Evolutionary conservation across 2,113 vertebrate species (phyloP), one percentile per base, ranked within the genome.

Genomic region (Pantherophis guttatus): DNA sequence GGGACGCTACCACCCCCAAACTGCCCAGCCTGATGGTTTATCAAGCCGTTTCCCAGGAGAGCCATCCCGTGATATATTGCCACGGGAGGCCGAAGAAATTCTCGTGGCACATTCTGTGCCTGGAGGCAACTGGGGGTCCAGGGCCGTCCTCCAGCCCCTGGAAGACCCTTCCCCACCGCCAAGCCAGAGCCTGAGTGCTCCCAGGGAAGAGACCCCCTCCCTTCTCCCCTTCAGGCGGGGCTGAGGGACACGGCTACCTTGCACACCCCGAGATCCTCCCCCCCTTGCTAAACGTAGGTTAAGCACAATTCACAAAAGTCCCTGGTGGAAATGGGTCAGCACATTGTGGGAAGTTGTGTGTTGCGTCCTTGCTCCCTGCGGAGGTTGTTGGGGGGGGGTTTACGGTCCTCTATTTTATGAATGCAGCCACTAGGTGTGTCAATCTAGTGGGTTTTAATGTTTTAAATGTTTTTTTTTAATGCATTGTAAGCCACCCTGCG

Each of bases 251-350:
- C 24, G 10, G 9, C 59, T 9, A 10, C 59, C 59, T 3, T 0
- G 8, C 24, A 26, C 3, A 26, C 9, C 59, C 59, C 24, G 1
- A 26, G 24, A 29, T 11, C 29, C 29, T 1, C 26, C 62, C 62
- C 62, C 11, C 26, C 8, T 1, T 1, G 1, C 1, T 3, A 62
- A 62, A 62, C 2, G 0, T 2, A 11, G 10, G 10, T 12, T 65
- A 13, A n/a, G 62, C 62, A 65, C 62, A 12, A 12, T 3, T 4
- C 62, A 12, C 62, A 13, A 70, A n/a, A 70, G 12, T 2, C 29
- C 62, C 29, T 15, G 29, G 29, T 33, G 65, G 29, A 15, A 70
- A 29, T 33, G 65, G 65, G 65, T 13, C 4, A 5, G 62, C 12
- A 0, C 24, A 62, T 65, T 26, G 26, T 29, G 62, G 62, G 10